Evolutionary conservation across 2,113 vertebrate genomes (phyloP).

Genomic region (Campylorhamphus procurvoides): DNA sequence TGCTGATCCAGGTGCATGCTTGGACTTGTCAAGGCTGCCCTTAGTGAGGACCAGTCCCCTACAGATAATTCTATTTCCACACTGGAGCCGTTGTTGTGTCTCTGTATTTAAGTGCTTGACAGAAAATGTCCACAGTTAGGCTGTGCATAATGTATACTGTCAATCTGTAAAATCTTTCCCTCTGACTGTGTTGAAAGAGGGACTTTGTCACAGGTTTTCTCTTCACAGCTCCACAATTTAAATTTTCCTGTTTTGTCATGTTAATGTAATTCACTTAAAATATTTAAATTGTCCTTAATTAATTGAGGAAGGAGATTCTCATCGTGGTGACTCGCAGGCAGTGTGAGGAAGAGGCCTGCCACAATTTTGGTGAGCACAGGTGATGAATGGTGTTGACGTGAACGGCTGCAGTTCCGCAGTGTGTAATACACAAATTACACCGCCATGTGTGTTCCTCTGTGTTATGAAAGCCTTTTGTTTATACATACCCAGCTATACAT

Average conservation of each 20-base stretch:
- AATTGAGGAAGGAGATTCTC: constrained; percentile 39
- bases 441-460: constrained; percentile 63
- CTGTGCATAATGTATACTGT: constrained; percentile 35
- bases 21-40: constrained; percentile 50
- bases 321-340: constrained; percentile 12
- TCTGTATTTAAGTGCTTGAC: constrained; percentile 53
- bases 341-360: not conserved
- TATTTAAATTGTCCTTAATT: constrained; percentile 61
- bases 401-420: constrained; percentile 53
- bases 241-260: constrained; percentile 50
- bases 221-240: not conserved
- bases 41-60: constrained; percentile 36
- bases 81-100: constrained; percentile 54
- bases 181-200: constrained; percentile 18
- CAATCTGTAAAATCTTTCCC: constrained; percentile 26
- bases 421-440: constrained; percentile 62
- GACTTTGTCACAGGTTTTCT: constrained; percentile 36
- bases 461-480: constrained; percentile 69
- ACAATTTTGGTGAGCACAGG: constrained; percentile 57
- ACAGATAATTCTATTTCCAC: constrained; percentile 60
- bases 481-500: constrained; percentile 69
- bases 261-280: constrained; percentile 61
- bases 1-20: constrained; percentile 50
- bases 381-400: constrained; percentile 68
- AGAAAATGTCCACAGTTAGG: constrained; percentile 53